A percentile compares a stretch with the other conserved stretches of the same genome.
These are phyloP conservation scores for Branchellion lobata DNA, from an alignment of 2,888 invertebrate genomes.

Conservation along the genomic window DNA sequence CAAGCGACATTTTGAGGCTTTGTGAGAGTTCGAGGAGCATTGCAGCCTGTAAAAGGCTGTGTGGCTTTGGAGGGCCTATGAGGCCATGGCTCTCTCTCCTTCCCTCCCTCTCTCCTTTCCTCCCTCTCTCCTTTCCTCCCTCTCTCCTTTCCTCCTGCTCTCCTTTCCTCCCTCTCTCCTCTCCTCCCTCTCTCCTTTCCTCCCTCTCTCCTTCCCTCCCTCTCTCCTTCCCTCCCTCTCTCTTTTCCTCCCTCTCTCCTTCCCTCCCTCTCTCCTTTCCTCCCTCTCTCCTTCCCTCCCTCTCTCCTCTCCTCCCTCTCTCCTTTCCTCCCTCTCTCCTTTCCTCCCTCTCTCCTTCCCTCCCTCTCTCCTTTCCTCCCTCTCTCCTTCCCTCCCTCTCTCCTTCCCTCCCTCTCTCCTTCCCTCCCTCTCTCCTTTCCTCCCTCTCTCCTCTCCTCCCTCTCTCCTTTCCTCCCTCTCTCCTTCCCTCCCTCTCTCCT, in stretches of 20 bases:
- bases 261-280: not conserved
- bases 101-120: conserved; percentile 45
- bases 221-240: not conserved
- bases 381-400: conserved; percentile 2
- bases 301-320: not conserved
- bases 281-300: not conserved
- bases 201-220: conserved; percentile 12
- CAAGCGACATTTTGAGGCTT: too few species aligned
- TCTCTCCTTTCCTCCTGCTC: conserved; percentile 45
- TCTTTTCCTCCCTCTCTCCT: not conserved
- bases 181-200: conserved; percentile 22
- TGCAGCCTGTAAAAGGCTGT: not conserved
- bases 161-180: too few species aligned
- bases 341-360: conserved; percentile 19
- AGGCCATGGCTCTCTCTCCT: conserved; percentile 39
- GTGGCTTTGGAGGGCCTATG: not conserved
- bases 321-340: conserved; percentile 1
- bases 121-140: conserved; percentile 46
- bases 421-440: too few species aligned
- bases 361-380: not conserved
- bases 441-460: too few species aligned
- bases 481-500: too few species aligned
- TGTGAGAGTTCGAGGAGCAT: not conserved
- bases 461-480: too few species aligned
- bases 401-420: not conserved